These are phyloP conservation scores for Aleiodes leptofemur DNA, from an alignment of 2,888 invertebrate genomes.

Conservation along the genomic window DNA sequence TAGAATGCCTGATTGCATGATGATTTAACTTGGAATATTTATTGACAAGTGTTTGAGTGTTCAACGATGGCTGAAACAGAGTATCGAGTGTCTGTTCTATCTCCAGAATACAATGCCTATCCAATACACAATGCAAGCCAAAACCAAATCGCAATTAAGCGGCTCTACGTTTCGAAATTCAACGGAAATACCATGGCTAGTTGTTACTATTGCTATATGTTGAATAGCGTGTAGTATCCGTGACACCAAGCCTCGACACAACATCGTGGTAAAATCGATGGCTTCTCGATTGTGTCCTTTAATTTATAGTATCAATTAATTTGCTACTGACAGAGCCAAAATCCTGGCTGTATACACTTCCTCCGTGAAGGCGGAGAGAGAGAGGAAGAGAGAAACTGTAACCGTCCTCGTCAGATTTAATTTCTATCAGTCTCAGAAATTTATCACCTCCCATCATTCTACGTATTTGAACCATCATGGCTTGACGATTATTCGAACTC, in stretches of 20 bases:
- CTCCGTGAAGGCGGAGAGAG: constrained; percentile 50
- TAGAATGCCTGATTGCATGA: constrained; percentile 1
- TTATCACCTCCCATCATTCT: constrained; percentile 61
- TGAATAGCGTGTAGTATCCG: constrained; percentile 48
- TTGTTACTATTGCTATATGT: constrained; percentile 43
- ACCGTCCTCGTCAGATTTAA: constrained; percentile 66
- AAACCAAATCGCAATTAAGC: constrained; percentile 46
- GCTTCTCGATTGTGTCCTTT: constrained; percentile 71
- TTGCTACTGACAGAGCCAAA: constrained; percentile 60
- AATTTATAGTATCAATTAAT: constrained; percentile 74
- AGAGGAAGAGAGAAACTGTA: too few relatives aligned
- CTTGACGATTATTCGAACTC: background rate
- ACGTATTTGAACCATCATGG: background rate
- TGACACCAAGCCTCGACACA: constrained; percentile 57
- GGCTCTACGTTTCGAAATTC: constrained; percentile 40
- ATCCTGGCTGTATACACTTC: constrained; percentile 35
- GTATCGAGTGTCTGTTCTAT: constrained; percentile 3
- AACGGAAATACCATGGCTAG: constrained; percentile 53
- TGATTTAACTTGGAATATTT: background rate
- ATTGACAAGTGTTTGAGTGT: constrained; percentile 36
- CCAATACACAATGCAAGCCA: constrained; percentile 3
- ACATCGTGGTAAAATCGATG: constrained; percentile 64
- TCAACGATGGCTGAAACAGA: background rate
- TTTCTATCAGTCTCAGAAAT: constrained; percentile 70
- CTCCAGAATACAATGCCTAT: constrained; percentile 34